Evolutionary conservation across 2,888 invertebrate species (phyloP), one percentile per base, ranked within the genome.

Genomic region (Parnassius smintheus): DNA sequence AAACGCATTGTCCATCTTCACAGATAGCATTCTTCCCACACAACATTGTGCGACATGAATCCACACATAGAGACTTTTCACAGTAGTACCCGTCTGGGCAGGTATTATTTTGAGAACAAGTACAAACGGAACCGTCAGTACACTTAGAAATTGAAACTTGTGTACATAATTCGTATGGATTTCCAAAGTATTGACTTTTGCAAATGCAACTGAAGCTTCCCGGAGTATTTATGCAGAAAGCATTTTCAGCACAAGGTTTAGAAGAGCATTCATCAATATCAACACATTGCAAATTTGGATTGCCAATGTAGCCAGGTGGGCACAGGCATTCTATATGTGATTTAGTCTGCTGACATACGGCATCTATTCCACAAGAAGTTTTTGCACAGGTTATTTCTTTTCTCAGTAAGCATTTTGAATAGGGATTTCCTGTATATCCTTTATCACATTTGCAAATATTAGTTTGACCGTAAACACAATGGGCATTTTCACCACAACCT

Each of bases 131-230:
- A 1, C 95, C 94, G 75, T 96, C 94, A 56, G 93, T 89, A 75
- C 97, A 97, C 70, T 94, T 93, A 13, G 94, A 93, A 53, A 94
- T 92, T 70, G 95, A 94, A 25, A 96, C 92, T 77, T 94, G 93
- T 51, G 95, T 94, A 77, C 98, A 98, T 76, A 95, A 94, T 66
- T 95, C 93, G 77, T 97, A 97, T 0, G 98, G 98, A 92, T 98
- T 97, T 56, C 98, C 98, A 64, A 95, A 95, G 79, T 94, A 96
- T 56, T 95, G 95, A 67, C 96, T 95, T 78, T 96, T 95, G 78
- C 98, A 98, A 50, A 96, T 94, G 81, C 98, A 98, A 78, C 97
- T 97, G 80, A 95, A 98, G 73, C 96, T 95, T 59, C 98, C 98
- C 12, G 95, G 94, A 0, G 96, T 96, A 80, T 98, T 98, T 68